Percentiles rank a stretch among this genome's conserved stretches.
phyloP scores from a whole-genome alignment of 2,113 vertebrate genomes.

The Sinocyclocheilus maitianheensis region DNA sequence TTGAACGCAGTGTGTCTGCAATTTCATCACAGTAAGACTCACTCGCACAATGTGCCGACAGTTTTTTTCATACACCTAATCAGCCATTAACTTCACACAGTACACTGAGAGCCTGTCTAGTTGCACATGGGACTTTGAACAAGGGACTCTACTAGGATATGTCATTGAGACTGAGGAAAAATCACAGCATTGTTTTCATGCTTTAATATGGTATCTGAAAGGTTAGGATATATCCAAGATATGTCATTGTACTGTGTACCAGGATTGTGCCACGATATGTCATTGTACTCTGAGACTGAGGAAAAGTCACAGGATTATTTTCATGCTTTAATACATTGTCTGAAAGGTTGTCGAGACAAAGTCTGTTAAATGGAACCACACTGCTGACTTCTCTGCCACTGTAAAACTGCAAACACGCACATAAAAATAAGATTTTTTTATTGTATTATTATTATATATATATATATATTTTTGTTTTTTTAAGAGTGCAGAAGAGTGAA shows the following conservation, averaged over 20 bases:
- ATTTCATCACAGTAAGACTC: constrained; percentile 47
- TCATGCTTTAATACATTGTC: not conserved
- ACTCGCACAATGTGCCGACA: not conserved
- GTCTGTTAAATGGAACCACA: not conserved
- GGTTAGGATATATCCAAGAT: no score
- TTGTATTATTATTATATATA: no score
- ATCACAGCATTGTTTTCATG: not conserved
- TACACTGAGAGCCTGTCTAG: not conserved
- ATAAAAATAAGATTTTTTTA: no score
- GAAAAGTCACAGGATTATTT: not conserved
- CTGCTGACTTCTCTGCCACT: not conserved
- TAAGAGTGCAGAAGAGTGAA: no score
- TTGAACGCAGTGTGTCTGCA: constrained; percentile 59
- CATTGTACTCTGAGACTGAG: not conserved
- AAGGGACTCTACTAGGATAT: not conserved
- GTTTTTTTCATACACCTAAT: not conserved
- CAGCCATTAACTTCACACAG: not conserved
- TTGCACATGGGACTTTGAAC: constrained; percentile 2
- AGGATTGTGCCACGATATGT: no score
- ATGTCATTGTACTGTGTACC: no score
- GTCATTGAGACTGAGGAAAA: not conserved
- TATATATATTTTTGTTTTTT: no score
- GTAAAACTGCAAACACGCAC: no score
- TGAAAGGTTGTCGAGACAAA: not conserved
- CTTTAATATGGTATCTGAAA: not conserved